Evolutionary conservation across 2,888 invertebrate species (phyloP), one percentile per base, ranked within the genome.

Genomic region (Corythucha ciliata): DNA sequence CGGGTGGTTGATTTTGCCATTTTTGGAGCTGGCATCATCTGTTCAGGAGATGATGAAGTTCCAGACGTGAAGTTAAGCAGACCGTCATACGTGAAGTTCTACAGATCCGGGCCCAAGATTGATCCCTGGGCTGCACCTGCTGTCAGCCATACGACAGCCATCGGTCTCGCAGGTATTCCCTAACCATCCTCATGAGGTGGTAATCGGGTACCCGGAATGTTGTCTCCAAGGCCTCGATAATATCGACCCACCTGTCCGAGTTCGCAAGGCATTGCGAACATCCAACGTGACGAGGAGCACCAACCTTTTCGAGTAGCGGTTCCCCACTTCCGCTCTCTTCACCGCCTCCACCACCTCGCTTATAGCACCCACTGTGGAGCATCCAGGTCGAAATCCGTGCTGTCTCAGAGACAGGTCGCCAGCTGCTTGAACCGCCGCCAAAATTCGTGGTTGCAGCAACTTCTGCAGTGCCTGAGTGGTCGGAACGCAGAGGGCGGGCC

Each of bases 401-500:
- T 61, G 58, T 27, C 54, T 48, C 1, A 57, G 56, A 16, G 32
- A 53, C 16, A 62, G 48, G 20, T 44, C 52, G 8, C 57, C 59
- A 24, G 45, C 52, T 25, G 32, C 41, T 44, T 58, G 57, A 4
- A 62, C 27, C 21, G 53, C 52, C 34, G 53, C 40, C 10, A 46
- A 29, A 22, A 65, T 40, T 45, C 63, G 57, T n/a, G 41, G 48
- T 29, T 56, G 57, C 22, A 63, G 42, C n/a, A 64, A 8, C 40
- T 58, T 60, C 49, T 65, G 44, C 52, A 46, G 36, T 20, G 39
- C 37, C 24, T 26, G 32, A 24, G 50, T 54, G 34, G 50, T 33
- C 45, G 51, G 26, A 45, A 54, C 39, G 25, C 50, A 45, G 7
- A 51, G 25, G 18, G 50, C 41, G n/a, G 4, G 34, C 53, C 14